Base-by-base conservation (phyloP, 1,140 invertebrate species). In the Drosophila lacertosa region DNA sequence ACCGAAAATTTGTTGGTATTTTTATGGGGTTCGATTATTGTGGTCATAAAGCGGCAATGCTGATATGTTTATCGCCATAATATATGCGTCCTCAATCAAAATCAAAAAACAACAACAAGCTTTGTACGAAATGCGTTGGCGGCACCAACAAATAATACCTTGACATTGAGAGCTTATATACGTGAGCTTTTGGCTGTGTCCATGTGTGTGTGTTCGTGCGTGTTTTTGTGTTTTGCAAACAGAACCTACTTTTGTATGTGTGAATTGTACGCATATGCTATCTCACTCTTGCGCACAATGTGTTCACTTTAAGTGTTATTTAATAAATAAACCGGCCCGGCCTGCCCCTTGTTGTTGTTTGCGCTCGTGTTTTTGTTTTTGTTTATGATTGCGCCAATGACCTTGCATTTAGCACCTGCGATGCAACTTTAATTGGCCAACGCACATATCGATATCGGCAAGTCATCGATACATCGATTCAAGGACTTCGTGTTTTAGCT, bases 111-210 rank as follows among this genome's bases (percentile, higher is more conserved):
- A 53, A 63, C 39, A 74, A 64, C 26, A 50, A 42, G n/a, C 10
- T 26, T 37, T 11, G n/a, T 10, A 29, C 15, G 13, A 63, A 29
- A 32, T 40, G 77, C 45, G 47, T 45, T 44, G 35, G 42, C 70
- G 53, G 35, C 55, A 33, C 2, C 32, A 62, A 65, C 65, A 62
- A 55, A 74, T 62, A 64, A 77, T 76, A 75, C 82, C 82, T 88
- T 88, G 82, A 88, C 82, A 88, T 88, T 88, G 82, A 88, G 53
- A 67, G 15, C 42, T 53, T 50, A 63, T 47, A 42, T 57, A 26
- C 29, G 6, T 39, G n/a, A 37, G 29, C 44, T 15, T 66, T 15
- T 26, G 32, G 63, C 42, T 24, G 13, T 20, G 60, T 50, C 42
- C 18, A 10, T 20, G 9, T 57, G 15, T 51, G 39, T 53, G 26